phyloP scores from a whole-genome alignment of 2,888 invertebrate species.

The Heliconius charithonia region DNA sequence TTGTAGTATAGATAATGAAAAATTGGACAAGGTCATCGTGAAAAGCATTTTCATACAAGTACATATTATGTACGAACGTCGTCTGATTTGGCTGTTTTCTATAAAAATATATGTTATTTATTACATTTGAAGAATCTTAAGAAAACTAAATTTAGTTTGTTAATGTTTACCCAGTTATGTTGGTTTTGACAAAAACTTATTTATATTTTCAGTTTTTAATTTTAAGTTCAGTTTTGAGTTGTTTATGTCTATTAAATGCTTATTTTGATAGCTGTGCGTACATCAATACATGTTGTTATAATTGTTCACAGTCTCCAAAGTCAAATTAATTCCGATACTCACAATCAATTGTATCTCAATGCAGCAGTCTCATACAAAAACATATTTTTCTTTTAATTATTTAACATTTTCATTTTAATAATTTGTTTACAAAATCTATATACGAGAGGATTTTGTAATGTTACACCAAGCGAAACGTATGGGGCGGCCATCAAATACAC shows the following conservation, averaged over 20 bases:
- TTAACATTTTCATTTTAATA: too few species aligned
- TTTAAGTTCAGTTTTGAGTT: too few species aligned
- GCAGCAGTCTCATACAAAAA: too few species aligned
- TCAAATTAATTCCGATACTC: not conserved
- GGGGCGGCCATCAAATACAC: conserved; percentile 17
- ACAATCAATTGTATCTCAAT: not conserved
- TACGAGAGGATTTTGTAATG: conserved; percentile 1
- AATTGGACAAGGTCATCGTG: conserved; percentile 66
- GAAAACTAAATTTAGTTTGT: not conserved
- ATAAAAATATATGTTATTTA: conserved; percentile 1
- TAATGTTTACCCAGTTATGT: not conserved
- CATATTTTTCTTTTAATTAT: too few species aligned
- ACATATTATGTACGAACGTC: conserved; percentile 58
- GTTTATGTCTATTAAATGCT: not conserved
- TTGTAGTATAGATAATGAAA: conserved; percentile 74
- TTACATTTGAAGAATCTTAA: not conserved
- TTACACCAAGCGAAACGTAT: conserved; percentile 12
- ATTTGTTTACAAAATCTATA: not conserved
- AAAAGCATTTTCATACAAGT: conserved; percentile 69
- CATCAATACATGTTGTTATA: not conserved
- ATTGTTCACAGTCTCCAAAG: not conserved
- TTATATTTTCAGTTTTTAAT: not conserved
- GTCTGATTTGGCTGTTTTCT: conserved; percentile 11
- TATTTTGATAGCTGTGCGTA: not conserved
- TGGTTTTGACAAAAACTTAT: not conserved